Conservation (phyloP, 2,113 vertebrate species). For the Condylura cristata region DNA sequence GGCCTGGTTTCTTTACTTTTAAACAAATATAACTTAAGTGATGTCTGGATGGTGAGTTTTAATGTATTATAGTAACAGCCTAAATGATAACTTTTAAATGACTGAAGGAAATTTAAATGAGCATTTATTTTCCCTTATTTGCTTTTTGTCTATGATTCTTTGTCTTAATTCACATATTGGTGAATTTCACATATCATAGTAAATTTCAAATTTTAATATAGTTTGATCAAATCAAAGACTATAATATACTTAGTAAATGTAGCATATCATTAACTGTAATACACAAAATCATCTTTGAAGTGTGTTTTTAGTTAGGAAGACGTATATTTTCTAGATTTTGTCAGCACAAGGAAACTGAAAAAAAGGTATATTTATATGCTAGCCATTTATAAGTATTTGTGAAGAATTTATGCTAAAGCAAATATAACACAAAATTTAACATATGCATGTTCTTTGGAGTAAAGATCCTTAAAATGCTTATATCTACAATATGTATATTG, state of each 20-base stretch:
- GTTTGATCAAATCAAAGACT: constrained; percentile 38
- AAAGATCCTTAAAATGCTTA: constrained; percentile 43
- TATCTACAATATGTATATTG: background rate
- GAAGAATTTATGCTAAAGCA: constrained; percentile 48
- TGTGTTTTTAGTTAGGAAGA: constrained; percentile 27
- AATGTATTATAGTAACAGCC: background rate
- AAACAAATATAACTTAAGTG: background rate
- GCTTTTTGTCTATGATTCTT: background rate
- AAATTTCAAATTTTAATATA: constrained; percentile 48
- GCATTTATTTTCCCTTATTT: background rate
- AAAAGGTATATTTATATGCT: constrained; percentile 14
- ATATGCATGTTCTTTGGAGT: background rate
- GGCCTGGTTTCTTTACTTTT: background rate
- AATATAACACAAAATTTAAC: constrained; percentile 26
- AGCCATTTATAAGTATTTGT: constrained; percentile 14
- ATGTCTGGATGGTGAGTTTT: background rate
- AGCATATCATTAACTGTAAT: constrained; percentile 45
- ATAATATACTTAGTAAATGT: background rate
- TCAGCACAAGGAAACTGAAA: constrained; percentile 22
- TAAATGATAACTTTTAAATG: constrained; percentile 36
- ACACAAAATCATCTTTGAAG: constrained; percentile 43
- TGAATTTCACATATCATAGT: background rate
- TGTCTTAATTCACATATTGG: constrained; percentile 24
- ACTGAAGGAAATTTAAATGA: background rate
- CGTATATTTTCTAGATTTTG: constrained; percentile 44